Evolutionary conservation across 2,888 invertebrate genomes (phyloP).

Genomic region (Scotopteryx bipunctaria): DNA sequence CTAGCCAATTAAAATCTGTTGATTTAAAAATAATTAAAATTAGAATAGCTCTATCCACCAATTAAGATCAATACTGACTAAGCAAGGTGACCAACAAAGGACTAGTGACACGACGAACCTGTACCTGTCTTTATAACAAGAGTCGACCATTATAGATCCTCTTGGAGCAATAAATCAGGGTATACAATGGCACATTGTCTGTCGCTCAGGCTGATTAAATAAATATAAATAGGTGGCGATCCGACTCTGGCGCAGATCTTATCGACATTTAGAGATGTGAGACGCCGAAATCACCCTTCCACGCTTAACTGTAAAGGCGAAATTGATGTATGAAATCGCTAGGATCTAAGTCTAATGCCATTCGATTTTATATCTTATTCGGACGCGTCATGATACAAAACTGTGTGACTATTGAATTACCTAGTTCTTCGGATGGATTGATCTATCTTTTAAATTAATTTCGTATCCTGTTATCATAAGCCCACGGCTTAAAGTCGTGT

Average conservation of each 20-base stretch:
- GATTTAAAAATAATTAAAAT: no score
- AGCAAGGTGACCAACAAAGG: slow-evolving; percentile 2
- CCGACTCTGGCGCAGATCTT: slow-evolving; percentile 72
- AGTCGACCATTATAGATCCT: slow-evolving; percentile 48
- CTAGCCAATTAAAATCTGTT: no score
- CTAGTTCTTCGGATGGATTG: no score
- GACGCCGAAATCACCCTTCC: slow-evolving; percentile 59
- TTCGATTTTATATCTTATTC: slow-evolving; percentile 48
- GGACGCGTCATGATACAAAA: slow-evolving; percentile 46
- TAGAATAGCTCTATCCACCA: no score
- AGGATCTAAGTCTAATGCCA: slow-evolving; percentile 35
- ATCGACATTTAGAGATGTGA: slow-evolving; percentile 67
- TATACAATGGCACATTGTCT: slow-evolving; percentile 81
- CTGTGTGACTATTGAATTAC: slow-evolving; percentile 39
- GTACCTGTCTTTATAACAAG: slow-evolving; percentile 41
- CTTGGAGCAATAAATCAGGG: slow-evolving; percentile 72
- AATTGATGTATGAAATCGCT: slow-evolving; percentile 49
- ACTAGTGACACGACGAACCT: slow-evolving; percentile 14
- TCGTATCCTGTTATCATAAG: no score
- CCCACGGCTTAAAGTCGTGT: no score
- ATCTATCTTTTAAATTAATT: no score
- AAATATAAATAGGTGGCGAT: slow-evolving; percentile 80
- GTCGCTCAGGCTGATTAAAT: slow-evolving; percentile 79
- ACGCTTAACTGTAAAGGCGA: slow-evolving; percentile 55
- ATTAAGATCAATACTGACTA: background rate